Base-by-base conservation (phyloP, 2,888 invertebrate species). In the Argyra leucocephala region DNA sequence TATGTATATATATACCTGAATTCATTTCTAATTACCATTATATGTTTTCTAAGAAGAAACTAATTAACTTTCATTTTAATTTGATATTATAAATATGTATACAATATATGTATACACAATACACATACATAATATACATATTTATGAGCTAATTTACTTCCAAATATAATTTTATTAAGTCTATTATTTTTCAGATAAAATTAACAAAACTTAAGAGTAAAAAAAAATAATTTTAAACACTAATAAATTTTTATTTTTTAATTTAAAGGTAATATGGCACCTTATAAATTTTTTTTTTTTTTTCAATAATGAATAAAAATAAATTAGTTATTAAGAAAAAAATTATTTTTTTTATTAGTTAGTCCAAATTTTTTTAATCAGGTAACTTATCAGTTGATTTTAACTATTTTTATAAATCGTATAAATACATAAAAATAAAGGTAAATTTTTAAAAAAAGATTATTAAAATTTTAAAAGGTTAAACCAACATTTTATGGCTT, bases 221-320 rank as follows among this genome's bases (percentile, higher is more conserved):
- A 5, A 48, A 48, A 48, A 48, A 48, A 3, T 48, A 31, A 31
- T 31, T 31, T 31, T 31, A 6, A 31, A 31, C 9, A 31, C 31
- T 6, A 31, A 31, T 31, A 31, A 31, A 31, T 48, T 48, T 37
- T 48, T 48, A 18, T 48, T 48, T 37, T n/a, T 18, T 48, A 48
- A 48, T 48, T 48, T 15, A 48, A 48, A 48, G 48, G 48, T 48
- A 48, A 18, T 48, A 48, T 48, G 48, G 48, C 48, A 48, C 48
- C 48, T 48, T 18, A 48, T 48, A 48, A 48, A 48, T 1, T 48
- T 48, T 2, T 2, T 48, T 18, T 48, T n/a, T 5, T 18, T 48
- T n/a, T 48, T 48, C 5, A n/a, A 18, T 48, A 48, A 31, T 10
- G 3, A 31, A 31, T 31, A 48, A 48, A 18, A 48, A 5, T 15